phyloP scores from a whole-genome alignment of 2,888 invertebrate species.

The Dendrolimus pini region DNA sequence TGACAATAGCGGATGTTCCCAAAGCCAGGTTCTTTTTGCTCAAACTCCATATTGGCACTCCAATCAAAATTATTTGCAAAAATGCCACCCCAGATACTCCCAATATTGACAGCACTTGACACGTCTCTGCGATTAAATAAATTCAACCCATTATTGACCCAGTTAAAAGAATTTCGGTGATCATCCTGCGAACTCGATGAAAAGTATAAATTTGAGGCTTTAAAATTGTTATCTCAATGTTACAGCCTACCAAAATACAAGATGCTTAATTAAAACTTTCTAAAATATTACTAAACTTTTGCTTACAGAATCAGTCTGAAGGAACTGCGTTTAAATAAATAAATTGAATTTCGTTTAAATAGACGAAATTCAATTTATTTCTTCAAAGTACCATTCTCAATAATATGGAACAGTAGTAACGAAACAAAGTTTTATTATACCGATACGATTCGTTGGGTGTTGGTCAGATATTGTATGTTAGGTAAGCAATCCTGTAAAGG shows the following conservation, averaged over 20 bases:
- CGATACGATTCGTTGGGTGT: no score
- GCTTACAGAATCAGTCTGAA: constrained; percentile 1
- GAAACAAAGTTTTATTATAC: no score
- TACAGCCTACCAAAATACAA: constrained; percentile 22
- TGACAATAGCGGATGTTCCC: constrained; percentile 52
- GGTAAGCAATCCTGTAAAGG: neutral
- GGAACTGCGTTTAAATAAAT: constrained; percentile 1
- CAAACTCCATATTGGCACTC: constrained; percentile 47
- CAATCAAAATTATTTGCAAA: constrained; percentile 32
- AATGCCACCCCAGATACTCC: constrained; percentile 34
- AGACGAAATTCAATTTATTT: no score
- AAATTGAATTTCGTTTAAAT: no score
- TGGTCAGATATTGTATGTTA: neutral
- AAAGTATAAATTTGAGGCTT: constrained; percentile 26
- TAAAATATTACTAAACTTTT: constrained; percentile 24
- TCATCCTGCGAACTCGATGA: constrained; percentile 14
- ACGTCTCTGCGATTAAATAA: constrained; percentile 28
- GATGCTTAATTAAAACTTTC: constrained; percentile 32
- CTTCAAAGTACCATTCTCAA: neutral
- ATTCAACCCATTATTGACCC: neutral
- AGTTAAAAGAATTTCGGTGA: constrained; percentile 10
- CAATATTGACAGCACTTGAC: constrained; percentile 29
- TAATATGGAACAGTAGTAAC: no score
- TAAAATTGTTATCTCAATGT: constrained; percentile 19
- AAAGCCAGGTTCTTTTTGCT: constrained; percentile 45